These are phyloP conservation scores for Pharmacophagus antenor DNA, from an alignment of 2,888 invertebrate species.

Conservation along the genomic window DNA sequence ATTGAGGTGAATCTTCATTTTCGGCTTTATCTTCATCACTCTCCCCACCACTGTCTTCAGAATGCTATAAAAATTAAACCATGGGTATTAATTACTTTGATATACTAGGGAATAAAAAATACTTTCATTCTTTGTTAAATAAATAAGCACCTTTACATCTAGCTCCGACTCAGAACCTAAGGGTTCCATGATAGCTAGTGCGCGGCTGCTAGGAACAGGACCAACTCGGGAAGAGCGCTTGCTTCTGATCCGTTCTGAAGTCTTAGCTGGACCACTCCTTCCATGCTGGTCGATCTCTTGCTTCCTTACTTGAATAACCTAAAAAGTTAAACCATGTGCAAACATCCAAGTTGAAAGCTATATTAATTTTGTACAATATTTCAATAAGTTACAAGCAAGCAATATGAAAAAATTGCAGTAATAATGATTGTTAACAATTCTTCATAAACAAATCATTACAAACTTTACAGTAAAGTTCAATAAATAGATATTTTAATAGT, in stretches of 20 bases:
- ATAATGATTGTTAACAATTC: too few relatives aligned
- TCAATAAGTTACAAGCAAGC: background rate
- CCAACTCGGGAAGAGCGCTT: conserved; percentile 72
- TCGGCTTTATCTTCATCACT: conserved; percentile 85
- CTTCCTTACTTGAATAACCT: conserved; percentile 84
- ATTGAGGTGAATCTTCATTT: conserved; percentile 88
- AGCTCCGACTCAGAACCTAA: conserved; percentile 82
- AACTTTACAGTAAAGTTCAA: too few relatives aligned
- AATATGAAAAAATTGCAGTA: too few relatives aligned
- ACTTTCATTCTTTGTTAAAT: background rate
- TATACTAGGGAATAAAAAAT: background rate
- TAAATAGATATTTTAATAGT: too few relatives aligned
- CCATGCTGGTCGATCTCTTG: conserved; percentile 86
- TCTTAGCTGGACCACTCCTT: conserved; percentile 82
- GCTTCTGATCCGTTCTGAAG: conserved; percentile 85
- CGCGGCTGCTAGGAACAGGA: conserved; percentile 61
- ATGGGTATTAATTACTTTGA: background rate
- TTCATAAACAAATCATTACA: too few relatives aligned
- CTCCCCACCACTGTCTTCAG: conserved; percentile 79
- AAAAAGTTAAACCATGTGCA: conserved; percentile 24
- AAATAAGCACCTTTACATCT: conserved; percentile 60
- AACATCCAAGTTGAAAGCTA: background rate
- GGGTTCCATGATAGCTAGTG: conserved; percentile 81
- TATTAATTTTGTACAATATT: background rate
- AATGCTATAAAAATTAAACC: conserved; percentile 58